Evolutionary conservation across 2,888 invertebrate genomes (phyloP).

Genomic region (Conistra vaccinii): DNA sequence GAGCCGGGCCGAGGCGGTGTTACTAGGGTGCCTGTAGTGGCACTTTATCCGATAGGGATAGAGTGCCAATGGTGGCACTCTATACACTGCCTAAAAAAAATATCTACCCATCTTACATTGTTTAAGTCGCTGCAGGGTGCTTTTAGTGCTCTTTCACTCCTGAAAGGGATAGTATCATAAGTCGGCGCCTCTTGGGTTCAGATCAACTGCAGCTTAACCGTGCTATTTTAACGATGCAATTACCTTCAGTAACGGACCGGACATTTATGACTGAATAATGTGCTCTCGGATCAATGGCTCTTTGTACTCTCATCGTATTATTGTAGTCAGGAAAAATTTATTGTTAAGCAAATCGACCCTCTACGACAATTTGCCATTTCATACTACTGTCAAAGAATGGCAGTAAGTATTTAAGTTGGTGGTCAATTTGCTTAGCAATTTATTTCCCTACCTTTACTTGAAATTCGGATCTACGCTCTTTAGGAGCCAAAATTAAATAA

Average conservation of each 20-base stretch:
- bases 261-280: constrained; percentile 32
- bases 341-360: not conserved
- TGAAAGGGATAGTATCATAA: constrained; percentile 36
- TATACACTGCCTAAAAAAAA: too few relatives aligned
- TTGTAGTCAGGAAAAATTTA: not conserved
- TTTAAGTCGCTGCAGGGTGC: not conserved
- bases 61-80: too few relatives aligned
- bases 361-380: not conserved
- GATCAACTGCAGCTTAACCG: constrained; percentile 20
- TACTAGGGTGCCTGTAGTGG: too few relatives aligned
- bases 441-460: not conserved
- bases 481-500: not conserved
- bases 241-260: constrained; percentile 10
- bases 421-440: not conserved
- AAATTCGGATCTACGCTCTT: not conserved
- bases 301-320: constrained; percentile 16
- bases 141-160: constrained; percentile 22
- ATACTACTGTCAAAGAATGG: not conserved
- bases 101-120: too few relatives aligned
- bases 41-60: too few relatives aligned
- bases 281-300: constrained; percentile 6
- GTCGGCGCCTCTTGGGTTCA: not conserved
- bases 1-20: too few relatives aligned
- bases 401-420: not conserved
- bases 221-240: constrained; percentile 34